Evolutionary conservation across 2,888 invertebrate species (phyloP).

Genomic region (Oxystoma pomonae): DNA sequence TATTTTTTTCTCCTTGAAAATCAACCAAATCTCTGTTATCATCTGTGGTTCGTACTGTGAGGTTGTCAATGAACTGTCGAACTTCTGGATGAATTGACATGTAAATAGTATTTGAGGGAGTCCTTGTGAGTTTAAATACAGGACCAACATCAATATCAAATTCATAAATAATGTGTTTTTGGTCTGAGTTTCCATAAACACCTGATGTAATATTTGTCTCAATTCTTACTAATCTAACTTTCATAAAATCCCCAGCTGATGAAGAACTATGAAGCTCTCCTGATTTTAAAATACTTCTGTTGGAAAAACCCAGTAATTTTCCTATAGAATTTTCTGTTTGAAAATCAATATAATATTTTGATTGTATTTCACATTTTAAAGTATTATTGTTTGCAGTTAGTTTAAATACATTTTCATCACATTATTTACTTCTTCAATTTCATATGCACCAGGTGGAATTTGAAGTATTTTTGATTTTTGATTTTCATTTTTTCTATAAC

Average conservation of each 20-base stretch:
- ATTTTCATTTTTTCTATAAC: background rate
- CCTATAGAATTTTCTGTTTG: background rate
- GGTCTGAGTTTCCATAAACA: conserved; percentile 8
- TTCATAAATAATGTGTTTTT: conserved; percentile 10
- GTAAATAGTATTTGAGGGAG: conserved; percentile 15
- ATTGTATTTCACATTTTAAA: conserved; percentile 8
- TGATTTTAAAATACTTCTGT: background rate
- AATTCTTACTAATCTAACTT: conserved; percentile 11
- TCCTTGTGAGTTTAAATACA: conserved; percentile 15
- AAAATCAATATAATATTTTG: conserved; percentile 6
- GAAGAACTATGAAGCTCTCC: background rate
- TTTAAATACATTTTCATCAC: background rate
- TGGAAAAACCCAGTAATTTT: background rate
- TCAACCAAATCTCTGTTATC: conserved; percentile 9
- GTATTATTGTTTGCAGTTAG: conserved; percentile 10
- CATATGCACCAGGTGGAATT: conserved; percentile 7
- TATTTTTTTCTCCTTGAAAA: conserved; percentile 14
- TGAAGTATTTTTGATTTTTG: background rate
- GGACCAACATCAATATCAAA: conserved; percentile 19
- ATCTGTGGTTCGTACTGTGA: conserved; percentile 10
- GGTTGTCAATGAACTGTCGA: conserved; percentile 15
- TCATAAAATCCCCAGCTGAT: conserved; percentile 14
- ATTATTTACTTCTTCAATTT: conserved; percentile 2
- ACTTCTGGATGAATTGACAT: conserved; percentile 4
- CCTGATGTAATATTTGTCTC: conserved; percentile 13